Evolutionary conservation across 2,797 vertebrate species (phyloP), one percentile per base, ranked within the genome.

Genomic region (Neopelma chrysocephalum): DNA sequence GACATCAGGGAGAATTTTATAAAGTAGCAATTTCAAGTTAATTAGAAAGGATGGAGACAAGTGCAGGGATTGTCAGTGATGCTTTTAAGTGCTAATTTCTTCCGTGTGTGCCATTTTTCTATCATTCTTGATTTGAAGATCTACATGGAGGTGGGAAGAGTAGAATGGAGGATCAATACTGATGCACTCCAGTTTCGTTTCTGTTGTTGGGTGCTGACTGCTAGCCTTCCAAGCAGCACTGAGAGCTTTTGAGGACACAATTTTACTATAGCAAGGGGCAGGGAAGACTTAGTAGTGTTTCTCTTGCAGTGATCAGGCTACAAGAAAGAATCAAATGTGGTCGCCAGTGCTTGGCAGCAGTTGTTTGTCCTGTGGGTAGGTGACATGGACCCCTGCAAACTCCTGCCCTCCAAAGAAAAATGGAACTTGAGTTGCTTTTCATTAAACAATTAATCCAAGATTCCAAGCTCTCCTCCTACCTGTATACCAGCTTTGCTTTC

Each of bases 131-230:
- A 19, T 68, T 68, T 76, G 47, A 84, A 82, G 45, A 34, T 65
- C 10, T 45, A 0, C 2, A 0, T 19, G 16, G 22, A 38, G 8
- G 15, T 38, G 16, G 8, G 50, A 75, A 53, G 56, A 57, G 47
- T 54, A 25, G 58, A 77, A 25, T 1, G 1, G 34, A 40, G 14
- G 43, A 38, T 66, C 23, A 17, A 7, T 40, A 15, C 16, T 53
- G 25, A 9, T 48, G 50, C 40, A 17, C 26, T 92, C 12, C 57
- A 51, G 27, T 47, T 84, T 71, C 10, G 23, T 34, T 58, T 66
- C 56, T 57, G 12, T 15, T 43, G 18, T 38, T 43, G 20, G n/a
- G n/a, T 82, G 36, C 61, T 64, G 40, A 43, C 42, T 3, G 3
- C 14, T 43, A 12, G 40, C 23, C 15, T 84, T 57, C 54, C 31